phyloP scores from a whole-genome alignment of 2,888 invertebrate genomes.

The Campaea margaritaria region DNA sequence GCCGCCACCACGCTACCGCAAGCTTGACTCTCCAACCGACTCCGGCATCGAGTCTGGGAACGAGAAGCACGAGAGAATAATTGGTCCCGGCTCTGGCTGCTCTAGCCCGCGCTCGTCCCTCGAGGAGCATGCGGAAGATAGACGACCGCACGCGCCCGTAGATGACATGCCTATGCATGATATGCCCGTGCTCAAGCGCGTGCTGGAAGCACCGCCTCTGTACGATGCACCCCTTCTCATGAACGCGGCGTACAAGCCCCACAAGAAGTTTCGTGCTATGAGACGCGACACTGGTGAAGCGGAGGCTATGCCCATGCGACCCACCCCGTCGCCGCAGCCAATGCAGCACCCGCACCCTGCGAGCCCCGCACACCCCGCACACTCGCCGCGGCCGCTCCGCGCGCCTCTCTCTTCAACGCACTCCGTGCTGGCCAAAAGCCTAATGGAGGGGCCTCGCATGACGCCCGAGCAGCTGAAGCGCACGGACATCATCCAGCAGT shows the following conservation, averaged over 20 bases:
- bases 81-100: slow-evolving; percentile 90
- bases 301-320: slow-evolving; percentile 78
- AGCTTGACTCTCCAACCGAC: slow-evolving; percentile 96
- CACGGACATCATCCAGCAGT: slow-evolving; percentile 96
- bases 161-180: slow-evolving; percentile 93
- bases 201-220: slow-evolving; percentile 95
- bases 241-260: slow-evolving; percentile 98
- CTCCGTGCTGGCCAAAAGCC: slow-evolving; percentile 94
- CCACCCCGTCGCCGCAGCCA: slow-evolving; percentile 83
- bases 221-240: slow-evolving; percentile 96
- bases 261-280: slow-evolving; percentile 96
- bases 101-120: slow-evolving; percentile 94
- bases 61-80: slow-evolving; percentile 92
- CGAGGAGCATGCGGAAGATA: slow-evolving; percentile 90
- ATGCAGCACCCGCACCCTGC: slow-evolving; percentile 80
- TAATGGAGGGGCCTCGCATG: slow-evolving; percentile 97
- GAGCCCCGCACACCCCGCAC: slow-evolving; percentile 59
- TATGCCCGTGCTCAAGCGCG: slow-evolving; percentile 97
- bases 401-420: slow-evolving; percentile 92
- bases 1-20: slow-evolving; percentile 89
- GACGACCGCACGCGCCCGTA: slow-evolving; percentile 85
- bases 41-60: slow-evolving; percentile 97
- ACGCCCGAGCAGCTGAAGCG: slow-evolving; percentile 96
- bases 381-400: slow-evolving; percentile 82
- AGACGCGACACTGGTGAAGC: slow-evolving; percentile 93